These are phyloP conservation scores for Bujurquina vittata DNA, from an alignment of 2,113 vertebrate genomes.

Conservation along the genomic window DNA sequence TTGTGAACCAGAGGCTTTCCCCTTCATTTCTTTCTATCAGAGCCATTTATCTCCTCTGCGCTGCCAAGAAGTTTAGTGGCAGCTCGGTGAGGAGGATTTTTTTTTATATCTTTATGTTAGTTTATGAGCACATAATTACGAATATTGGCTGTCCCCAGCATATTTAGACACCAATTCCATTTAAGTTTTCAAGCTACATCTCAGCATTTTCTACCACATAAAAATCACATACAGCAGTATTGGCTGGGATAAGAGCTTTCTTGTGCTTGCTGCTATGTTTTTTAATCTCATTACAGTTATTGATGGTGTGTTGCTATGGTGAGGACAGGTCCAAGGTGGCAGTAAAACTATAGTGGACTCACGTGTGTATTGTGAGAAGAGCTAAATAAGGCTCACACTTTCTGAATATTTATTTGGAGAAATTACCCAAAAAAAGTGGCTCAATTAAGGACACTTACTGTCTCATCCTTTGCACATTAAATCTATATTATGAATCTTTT, in stretches of 20 bases:
- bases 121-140: slow-evolving; percentile 37
- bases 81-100: not conserved
- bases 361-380: not conserved
- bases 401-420: not conserved
- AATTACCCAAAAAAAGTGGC: not conserved
- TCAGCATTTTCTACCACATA: slow-evolving; percentile 35
- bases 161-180: slow-evolving; percentile 33
- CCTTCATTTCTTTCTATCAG: not conserved
- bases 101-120: not conserved
- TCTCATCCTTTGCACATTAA: not conserved
- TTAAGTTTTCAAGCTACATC: slow-evolving; percentile 17
- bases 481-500: not conserved
- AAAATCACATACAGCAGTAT: slow-evolving; percentile 8
- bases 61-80: slow-evolving; percentile 16
- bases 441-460: not conserved
- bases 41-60: not conserved
- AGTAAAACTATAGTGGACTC: slow-evolving; percentile 11
- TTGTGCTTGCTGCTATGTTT: not conserved
- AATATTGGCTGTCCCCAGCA: slow-evolving; percentile 24
- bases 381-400: not conserved
- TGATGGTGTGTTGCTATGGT: not conserved
- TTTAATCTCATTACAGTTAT: slow-evolving; percentile 3
- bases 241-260: not conserved
- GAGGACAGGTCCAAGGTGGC: not conserved
- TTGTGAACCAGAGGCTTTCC: slow-evolving; percentile 25